Evolutionary conservation across 2,113 vertebrate genomes (phyloP).

Genomic region (Delphinus delphis): DNA sequence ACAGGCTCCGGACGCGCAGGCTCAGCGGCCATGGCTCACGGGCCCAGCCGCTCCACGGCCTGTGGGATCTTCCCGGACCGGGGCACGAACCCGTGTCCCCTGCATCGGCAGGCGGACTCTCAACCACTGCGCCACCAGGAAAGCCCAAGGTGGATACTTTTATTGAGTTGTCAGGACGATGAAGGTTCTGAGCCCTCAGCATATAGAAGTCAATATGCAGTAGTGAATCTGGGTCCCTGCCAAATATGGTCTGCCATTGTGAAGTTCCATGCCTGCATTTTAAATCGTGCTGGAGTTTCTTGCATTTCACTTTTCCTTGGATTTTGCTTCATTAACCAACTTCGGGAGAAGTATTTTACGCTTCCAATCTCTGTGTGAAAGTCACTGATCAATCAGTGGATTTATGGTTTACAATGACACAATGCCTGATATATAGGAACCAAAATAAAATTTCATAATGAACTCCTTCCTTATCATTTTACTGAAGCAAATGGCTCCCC

Average conservation of each 20-base stretch:
- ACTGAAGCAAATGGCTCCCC: background rate
- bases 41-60: too few relatives aligned
- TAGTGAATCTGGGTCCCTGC: constrained; percentile 22
- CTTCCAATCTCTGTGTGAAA: background rate
- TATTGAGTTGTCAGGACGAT: constrained; percentile 51
- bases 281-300: background rate
- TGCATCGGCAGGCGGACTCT: too few relatives aligned
- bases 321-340: constrained; percentile 41
- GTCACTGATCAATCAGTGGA: background rate
- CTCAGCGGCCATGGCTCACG: too few relatives aligned
- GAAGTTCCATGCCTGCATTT: background rate
- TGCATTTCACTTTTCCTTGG: background rate
- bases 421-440: background rate
- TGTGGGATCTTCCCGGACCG: too few relatives aligned
- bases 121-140: too few relatives aligned
- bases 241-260: background rate
- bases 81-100: too few relatives aligned
- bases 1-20: too few relatives aligned
- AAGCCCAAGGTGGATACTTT: background rate
- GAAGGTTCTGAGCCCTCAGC: constrained; percentile 31
- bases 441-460: background rate
- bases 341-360: background rate
- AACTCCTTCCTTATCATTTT: background rate
- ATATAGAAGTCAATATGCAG: constrained; percentile 7
- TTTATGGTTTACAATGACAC: constrained; percentile 8